Evolutionary conservation across 2,888 invertebrate species (phyloP), one percentile per base, ranked within the genome.

Genomic region (Polymixis flavicincta): DNA sequence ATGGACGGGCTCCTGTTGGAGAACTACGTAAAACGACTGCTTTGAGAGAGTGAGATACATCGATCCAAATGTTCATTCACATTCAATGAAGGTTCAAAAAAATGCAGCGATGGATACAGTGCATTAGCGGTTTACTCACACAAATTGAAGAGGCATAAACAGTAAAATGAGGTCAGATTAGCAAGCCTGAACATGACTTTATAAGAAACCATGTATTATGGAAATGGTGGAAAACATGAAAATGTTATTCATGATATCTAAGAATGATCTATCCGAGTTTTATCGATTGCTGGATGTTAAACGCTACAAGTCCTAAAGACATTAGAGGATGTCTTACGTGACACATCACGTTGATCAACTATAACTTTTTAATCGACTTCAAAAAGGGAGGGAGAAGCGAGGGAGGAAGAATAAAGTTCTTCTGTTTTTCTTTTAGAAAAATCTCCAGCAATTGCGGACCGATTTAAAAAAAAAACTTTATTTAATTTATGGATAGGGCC

Each of bases 171-270:
- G 64, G 67, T 60, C 32, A 48, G 19, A 57, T 61, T 65, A 37
- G 42, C 48, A 64, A 76, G 14, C 19, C 54, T 68, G 5, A n/a
- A 71, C 60, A 60, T 60, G 42, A 50, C 50, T 71, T 32, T 67
- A 59, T 68, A 67, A 50, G 66, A 61, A 4, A 19, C 28, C 42
- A 59, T 82, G 28, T 70, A 52, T 67, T n/a, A 76, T 76, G 48
- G 52, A 68, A 71, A 68, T 60, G 17, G 13, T 55, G 14, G n/a
- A 82, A 48, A 59, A 28, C 54, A 64, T 60, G 67, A 63, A 55
- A 61, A 69, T 65, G 13, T 25, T 76, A 48, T 55, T 63, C 19
- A 65, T 57, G 57, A 65, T 13, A 37, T 64, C 17, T 9, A 71
- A 32, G 59, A 68, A 14, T 25, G 13, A 64, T 59, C 48, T 67